Evolutionary conservation across 2,888 invertebrate species (phyloP).

Genomic region (Exocentrus adspersus): DNA sequence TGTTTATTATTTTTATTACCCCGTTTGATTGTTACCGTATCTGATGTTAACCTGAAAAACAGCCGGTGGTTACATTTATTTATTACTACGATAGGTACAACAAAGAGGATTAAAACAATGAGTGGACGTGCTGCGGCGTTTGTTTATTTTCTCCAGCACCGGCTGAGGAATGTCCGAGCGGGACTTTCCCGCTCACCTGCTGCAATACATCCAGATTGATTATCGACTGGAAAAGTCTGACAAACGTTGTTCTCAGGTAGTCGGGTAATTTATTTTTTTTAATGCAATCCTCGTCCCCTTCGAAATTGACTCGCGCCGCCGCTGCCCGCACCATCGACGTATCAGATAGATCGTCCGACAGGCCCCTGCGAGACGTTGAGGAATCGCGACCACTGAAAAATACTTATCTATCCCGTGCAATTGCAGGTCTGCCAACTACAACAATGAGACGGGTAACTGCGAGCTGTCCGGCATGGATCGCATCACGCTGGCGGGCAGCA

Average conservation of each 20-base stretch:
- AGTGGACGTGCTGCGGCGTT: not conserved
- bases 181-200: too few species aligned
- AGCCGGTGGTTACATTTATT: conserved; percentile 12
- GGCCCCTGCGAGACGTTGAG: conserved; percentile 46
- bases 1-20: conserved; percentile 19
- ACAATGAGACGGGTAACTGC: conserved; percentile 86
- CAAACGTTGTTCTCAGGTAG: too few species aligned
- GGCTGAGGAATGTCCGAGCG: too few species aligned
- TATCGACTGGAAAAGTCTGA: too few species aligned
- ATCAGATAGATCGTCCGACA: conserved; percentile 43
- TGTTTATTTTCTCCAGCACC: not conserved
- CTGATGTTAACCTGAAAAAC: conserved; percentile 16
- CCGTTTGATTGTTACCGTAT: conserved; percentile 11
- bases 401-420: conserved; percentile 42
- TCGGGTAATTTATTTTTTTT: too few species aligned
- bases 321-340: conserved; percentile 7
- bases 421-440: conserved; percentile 89
- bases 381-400: conserved; percentile 47
- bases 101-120: conserved; percentile 5
- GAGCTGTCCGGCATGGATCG: conserved; percentile 92
- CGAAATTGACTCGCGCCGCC: not conserved
- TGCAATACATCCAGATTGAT: too few species aligned
- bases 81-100: not conserved
- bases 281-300: too few species aligned
- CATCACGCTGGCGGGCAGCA: conserved; percentile 85